These are phyloP conservation scores for Nasonia longicornis DNA, from an alignment of 1,140 invertebrate genomes.

Conservation along the genomic window DNA sequence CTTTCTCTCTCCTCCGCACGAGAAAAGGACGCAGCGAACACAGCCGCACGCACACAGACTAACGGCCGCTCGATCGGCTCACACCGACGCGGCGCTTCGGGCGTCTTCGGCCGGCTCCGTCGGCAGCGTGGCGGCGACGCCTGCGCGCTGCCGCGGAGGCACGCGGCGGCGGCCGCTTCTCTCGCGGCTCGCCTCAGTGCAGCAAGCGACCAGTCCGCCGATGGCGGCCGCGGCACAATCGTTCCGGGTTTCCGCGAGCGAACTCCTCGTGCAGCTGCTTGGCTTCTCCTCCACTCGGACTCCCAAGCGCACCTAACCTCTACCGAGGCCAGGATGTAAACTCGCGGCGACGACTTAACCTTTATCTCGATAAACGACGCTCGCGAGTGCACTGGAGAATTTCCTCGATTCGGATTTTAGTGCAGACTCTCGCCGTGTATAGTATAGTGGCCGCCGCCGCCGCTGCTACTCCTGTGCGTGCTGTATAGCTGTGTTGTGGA, in stretches of 20 bases:
- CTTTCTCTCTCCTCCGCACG: conserved; percentile 17
- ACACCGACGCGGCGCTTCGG: conserved; percentile 27
- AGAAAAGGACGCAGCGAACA: conserved; percentile 23
- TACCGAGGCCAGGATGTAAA: not conserved
- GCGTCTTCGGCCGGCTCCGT: conserved; percentile 32
- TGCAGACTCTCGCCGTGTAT: no score
- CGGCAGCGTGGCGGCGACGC: conserved; percentile 56
- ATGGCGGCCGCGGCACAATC: conserved; percentile 66
- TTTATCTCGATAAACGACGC: not conserved
- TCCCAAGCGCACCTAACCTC: not conserved
- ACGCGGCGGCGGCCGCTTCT: conserved; percentile 32
- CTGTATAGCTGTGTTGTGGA: conserved; percentile 20
- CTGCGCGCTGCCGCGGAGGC: conserved; percentile 43
- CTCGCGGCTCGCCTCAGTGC: conserved; percentile 37
- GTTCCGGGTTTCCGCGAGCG: conserved; percentile 59
- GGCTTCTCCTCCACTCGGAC: not conserved
- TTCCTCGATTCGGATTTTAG: not conserved
- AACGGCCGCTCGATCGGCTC: not conserved
- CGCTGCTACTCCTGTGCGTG: no score
- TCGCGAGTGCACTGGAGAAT: not conserved
- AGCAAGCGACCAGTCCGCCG: conserved; percentile 58
- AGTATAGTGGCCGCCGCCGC: no score
- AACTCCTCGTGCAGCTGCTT: conserved; percentile 25
- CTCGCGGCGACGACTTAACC: not conserved
- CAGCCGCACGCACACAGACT: not conserved